A percentile compares a stretch with the other conserved stretches of the same genome.
These are phyloP conservation scores for Takifugu rubripes DNA, from an alignment of 2,797 vertebrate species.

Conservation along the genomic window DNA sequence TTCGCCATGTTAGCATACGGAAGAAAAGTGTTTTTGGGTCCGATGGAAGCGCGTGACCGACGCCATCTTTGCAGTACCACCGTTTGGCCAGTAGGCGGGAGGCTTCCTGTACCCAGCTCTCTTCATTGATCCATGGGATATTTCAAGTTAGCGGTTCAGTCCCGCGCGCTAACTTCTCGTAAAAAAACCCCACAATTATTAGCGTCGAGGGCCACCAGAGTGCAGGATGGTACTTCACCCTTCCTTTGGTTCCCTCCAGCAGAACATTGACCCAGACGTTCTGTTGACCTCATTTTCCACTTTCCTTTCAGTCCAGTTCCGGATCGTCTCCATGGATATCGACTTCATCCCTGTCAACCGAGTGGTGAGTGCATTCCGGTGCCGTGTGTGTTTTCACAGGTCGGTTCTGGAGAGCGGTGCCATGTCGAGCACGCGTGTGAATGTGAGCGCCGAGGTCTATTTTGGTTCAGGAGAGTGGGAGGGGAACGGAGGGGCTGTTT, in stretches of 20 bases:
- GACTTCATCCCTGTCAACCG: slow-evolving; percentile 60
- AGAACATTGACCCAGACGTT: background rate
- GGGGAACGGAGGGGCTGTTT: slow-evolving; percentile 58
- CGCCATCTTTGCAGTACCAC: too few species aligned
- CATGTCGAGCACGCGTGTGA: background rate
- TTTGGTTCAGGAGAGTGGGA: slow-evolving; percentile 65
- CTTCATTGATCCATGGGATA: too few species aligned
- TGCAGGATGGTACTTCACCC: background rate
- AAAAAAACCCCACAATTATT: too few species aligned
- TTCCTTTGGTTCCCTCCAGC: background rate
- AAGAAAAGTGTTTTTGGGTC: too few species aligned
- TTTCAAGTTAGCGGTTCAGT: too few species aligned
- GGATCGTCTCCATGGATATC: slow-evolving; percentile 74
- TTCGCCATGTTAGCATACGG: too few species aligned
- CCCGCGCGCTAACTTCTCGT: too few species aligned
- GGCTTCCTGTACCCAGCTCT: too few species aligned
- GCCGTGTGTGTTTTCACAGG: background rate
- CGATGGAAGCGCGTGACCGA: too few species aligned
- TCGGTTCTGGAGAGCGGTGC: too few species aligned
- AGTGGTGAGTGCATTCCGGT: slow-evolving; percentile 58
- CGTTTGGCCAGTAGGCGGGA: background rate
- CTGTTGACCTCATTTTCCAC: too few species aligned
- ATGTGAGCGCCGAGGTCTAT: slow-evolving; percentile 52
- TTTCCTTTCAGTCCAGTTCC: slow-evolving; percentile 70
- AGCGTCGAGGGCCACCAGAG: too few species aligned